Evolutionary conservation across 92 coral and sea anemone species (phyloP), one percentile per base, ranked within the genome.

Genomic region (Umimayanthus chanpuru): DNA sequence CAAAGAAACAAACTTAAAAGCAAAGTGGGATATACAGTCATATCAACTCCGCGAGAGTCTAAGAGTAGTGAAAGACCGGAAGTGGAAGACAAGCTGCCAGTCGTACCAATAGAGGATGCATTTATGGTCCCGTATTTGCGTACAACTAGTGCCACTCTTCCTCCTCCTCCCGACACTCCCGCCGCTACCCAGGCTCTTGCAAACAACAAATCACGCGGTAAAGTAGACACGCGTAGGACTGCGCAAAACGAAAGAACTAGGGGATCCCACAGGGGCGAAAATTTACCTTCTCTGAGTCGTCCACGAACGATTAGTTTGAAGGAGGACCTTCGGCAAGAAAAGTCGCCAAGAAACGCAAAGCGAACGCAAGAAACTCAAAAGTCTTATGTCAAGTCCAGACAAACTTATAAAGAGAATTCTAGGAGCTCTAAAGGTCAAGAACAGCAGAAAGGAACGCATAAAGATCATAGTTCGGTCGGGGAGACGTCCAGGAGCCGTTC

Each of bases 91-190:
- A 74, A 53, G 6, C 82, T 49, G 21, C 91, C 93, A 39, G 86
- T 92, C 28, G 77, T 50, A 61, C 87, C 90, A 14, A 23, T 93
- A 1, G 92, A 92, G 85, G 94, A 95, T 84, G 96, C 94, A 50
- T 93, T 95, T 67, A 93, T 93, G 94, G 89, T 95, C 23, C 98
- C 98, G 26, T 95, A 92, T 77, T 90, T 88, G 15, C 91, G 98
- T 16, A 93, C 98, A 12, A 80, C 92, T n/a, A 95, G 98, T 88
- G 98, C 98, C 29, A 95, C 98, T 12, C 94, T 95, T 36, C 93
- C 89, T 55, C 91, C 89, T 14, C 81, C 85, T 4, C 88, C 91
- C n/a, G 93, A 94, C 47, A 85, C 96, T 58, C 94, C 94, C 12
- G 81, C 71, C 11, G 80, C 56, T 43, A 21, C 75, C 28, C 75